Percentiles rank a stretch among this genome's conserved stretches.
Conservation (phyloP, 2,797 vertebrate species). For the Xenops minutus region DNA sequence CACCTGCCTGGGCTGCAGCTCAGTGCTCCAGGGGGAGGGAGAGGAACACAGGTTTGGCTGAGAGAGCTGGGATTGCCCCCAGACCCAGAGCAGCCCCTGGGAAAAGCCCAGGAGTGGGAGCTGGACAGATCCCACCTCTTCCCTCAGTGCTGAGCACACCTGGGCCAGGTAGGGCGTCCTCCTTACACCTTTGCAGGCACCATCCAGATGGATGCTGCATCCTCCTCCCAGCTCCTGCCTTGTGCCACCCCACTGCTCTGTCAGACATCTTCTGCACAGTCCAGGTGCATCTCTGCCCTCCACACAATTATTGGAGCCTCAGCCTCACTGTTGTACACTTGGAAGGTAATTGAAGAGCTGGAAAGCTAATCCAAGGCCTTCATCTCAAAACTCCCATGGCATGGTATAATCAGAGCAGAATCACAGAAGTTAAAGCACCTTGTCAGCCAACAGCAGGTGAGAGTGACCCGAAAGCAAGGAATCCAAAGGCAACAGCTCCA, state of each 20-base stretch:
- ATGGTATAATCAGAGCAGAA: neutral
- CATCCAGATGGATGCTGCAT: rapidly evolving
- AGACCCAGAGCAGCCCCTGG: neutral
- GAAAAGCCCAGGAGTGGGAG: neutral
- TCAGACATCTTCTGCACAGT: rapidly evolving
- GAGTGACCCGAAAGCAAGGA: neutral
- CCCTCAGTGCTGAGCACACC: neutral
- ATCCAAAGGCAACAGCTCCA: neutral
- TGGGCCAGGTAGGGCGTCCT: neutral
- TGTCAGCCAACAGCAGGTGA: neutral
- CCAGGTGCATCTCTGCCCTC: neutral
- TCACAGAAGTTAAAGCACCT: neutral
- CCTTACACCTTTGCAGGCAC: rapidly evolving
- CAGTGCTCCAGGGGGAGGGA: neutral
- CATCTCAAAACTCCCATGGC: too few species aligned
- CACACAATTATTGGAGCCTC: neutral
- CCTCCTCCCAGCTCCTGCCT: neutral
- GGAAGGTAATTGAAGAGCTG: neutral
- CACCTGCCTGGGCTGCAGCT: neutral
- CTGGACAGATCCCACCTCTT: neutral
- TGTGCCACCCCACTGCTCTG: neutral
- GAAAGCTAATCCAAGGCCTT: neutral
- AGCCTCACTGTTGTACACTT: neutral
- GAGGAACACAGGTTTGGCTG: neutral
- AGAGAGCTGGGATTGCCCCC: neutral